Percentiles rank a stretch among this genome's conserved stretches.
These are phyloP conservation scores for Caranx melampygus DNA, from an alignment of 2,113 vertebrate species.

Conservation along the genomic window DNA sequence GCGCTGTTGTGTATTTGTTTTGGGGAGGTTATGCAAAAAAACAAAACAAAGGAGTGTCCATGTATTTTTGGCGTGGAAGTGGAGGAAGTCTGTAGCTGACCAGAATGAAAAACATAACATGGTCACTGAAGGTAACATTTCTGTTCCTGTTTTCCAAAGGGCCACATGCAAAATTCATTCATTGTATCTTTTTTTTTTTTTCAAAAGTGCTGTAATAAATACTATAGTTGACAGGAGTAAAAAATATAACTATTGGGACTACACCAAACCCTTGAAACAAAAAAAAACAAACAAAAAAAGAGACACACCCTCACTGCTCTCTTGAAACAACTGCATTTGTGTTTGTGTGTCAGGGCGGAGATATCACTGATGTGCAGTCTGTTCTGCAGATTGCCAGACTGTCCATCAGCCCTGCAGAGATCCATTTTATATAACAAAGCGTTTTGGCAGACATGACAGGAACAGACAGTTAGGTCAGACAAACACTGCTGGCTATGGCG, in stretches of 20 bases:
- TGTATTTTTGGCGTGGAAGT: neutral
- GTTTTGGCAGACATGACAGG: constrained; percentile 65
- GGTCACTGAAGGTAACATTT: neutral
- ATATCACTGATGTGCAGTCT: constrained; percentile 53
- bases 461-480: constrained; percentile 64
- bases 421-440: constrained; percentile 67
- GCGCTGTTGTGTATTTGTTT: neutral
- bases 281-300: neutral
- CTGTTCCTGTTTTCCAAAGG: neutral
- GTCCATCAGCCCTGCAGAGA: constrained; percentile 57
- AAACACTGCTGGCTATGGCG: constrained; percentile 48
- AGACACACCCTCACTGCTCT: neutral
- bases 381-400: constrained; percentile 47
- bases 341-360: constrained; percentile 45
- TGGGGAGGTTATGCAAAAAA: neutral
- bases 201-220: neutral
- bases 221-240: neutral
- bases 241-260: constrained; percentile 10
- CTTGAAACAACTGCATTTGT: constrained; percentile 28
- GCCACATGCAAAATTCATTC: neutral
- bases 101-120: neutral
- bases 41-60: neutral
- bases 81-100: neutral
- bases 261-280: neutral
- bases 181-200: neutral